These are phyloP conservation scores for Oikopleura albicans DNA, from an alignment of 23 tunicate species.

Conservation along the genomic window DNA sequence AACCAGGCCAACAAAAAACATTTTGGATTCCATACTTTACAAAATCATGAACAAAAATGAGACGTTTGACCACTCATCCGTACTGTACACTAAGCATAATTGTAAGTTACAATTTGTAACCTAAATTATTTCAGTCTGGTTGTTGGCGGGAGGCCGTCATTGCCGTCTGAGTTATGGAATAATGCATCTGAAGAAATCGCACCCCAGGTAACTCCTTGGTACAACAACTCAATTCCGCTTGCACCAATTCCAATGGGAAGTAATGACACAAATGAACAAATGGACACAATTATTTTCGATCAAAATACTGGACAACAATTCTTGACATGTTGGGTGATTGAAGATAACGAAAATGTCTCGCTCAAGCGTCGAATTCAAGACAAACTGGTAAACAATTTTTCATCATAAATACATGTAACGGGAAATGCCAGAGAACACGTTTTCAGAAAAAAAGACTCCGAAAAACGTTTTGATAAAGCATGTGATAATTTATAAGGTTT, in stretches of 20 bases:
- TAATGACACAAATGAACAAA: not conserved
- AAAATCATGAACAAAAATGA: too few relatives aligned
- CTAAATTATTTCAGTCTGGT: not conserved
- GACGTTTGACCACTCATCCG: too few relatives aligned
- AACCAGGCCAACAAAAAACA: too few relatives aligned
- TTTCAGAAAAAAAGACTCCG: too few relatives aligned
- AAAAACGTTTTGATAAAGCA: too few relatives aligned
- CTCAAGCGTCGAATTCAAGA: not conserved
- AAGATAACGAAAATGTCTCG: not conserved
- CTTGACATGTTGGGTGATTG: not conserved
- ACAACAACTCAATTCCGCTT: not conserved
- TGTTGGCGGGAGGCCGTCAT: not conserved
- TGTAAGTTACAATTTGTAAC: too few relatives aligned
- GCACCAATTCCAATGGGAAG: not conserved
- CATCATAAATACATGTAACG: too few relatives aligned
- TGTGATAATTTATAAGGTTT: too few relatives aligned
- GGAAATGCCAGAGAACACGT: too few relatives aligned
- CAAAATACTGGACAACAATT: not conserved
- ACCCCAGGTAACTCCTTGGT: not conserved
- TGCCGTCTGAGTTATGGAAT: not conserved
- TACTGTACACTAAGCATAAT: too few relatives aligned
- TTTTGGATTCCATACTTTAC: too few relatives aligned
- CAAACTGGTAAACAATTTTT: not conserved
- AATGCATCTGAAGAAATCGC: not conserved
- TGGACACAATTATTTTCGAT: not conserved